These are phyloP conservation scores for Crocallis elinguaria DNA, from an alignment of 2,888 invertebrate species.

Conservation along the genomic window DNA sequence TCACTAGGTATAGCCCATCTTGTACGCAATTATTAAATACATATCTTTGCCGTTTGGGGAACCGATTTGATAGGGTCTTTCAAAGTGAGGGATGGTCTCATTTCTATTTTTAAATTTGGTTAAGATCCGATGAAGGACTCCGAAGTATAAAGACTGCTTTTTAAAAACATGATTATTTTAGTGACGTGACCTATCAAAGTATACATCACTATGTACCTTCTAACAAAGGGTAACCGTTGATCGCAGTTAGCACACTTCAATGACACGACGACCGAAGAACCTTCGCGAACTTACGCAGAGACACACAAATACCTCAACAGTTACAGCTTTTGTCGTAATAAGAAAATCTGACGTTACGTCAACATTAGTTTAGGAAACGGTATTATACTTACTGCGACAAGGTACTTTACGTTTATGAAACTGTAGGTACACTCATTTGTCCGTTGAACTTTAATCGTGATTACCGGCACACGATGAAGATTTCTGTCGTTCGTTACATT, in stretches of 20 bases:
- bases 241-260: constrained; percentile 30
- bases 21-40: no score
- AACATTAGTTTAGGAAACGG: background rate
- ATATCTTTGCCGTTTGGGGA: no score
- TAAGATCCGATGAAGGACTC: no score
- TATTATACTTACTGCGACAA: background rate
- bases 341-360: background rate
- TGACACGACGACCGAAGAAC: constrained; percentile 37
- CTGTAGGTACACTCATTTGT: constrained; percentile 41
- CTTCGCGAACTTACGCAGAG: constrained; percentile 5
- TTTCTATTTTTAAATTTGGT: no score
- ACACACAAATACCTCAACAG: background rate
- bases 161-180: no score
- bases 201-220: background rate
- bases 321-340: background rate
- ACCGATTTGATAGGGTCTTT: no score
- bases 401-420: background rate
- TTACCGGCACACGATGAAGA: constrained; percentile 43
- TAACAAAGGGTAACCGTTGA: constrained; percentile 9
- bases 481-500: constrained; percentile 41
- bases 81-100: no score
- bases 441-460: constrained; percentile 55
- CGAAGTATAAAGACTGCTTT: no score
- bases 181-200: background rate
- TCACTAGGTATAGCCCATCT: no score